Base-by-base conservation (phyloP, 2,797 vertebrate species). In the Kryptopterus vitreolus region DNA sequence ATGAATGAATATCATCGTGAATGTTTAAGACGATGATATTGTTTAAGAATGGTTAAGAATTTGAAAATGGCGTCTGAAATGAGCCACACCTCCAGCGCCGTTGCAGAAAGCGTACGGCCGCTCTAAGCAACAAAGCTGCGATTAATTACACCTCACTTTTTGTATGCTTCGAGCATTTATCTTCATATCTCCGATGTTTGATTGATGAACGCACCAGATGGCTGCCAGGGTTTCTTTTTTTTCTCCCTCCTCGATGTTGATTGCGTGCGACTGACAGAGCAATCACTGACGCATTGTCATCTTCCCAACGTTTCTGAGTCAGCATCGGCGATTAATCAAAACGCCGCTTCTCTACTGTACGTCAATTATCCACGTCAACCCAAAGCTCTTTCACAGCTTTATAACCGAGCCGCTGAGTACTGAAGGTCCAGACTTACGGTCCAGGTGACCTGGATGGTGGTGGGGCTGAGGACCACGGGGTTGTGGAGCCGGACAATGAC, bases 381-480 rank as follows among this genome's bases (percentile, higher is more conserved):
- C 10, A 10, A 43, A 43, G 24, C 52, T 52, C 31, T 4, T 20
- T 43, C 24, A 26, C 24, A 46, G 12, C 35, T 69, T 15, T 15
- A 0, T 7, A 26, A 26, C 65, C 16, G 35, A 43, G 15, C 15
- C 48, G 13, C 69, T 22, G 26, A 22, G 22, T 18, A 62, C 38
- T 8, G 10, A 77, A 35, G 1, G 4, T 10, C 18, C 58, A 46
- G 52, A 86, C 95, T 96, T 92, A 99, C 98, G 43, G 94, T 98
- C 98, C 98, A 99, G 1, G 98, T 97, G 88, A 97, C 97, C 90
- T 99, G 98, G 86, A 99, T 95, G 10, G 95, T 95, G 0, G 96
- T 98, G 57, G 98, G 95, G 55, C 96, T 97, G 85, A 98, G 88
- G 24, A 97, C 97, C 55, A 97, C 94, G 0, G 98, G 98, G 87